These are phyloP conservation scores for Operophtera brumata DNA, from an alignment of 2,888 invertebrate genomes.

Conservation along the genomic window DNA sequence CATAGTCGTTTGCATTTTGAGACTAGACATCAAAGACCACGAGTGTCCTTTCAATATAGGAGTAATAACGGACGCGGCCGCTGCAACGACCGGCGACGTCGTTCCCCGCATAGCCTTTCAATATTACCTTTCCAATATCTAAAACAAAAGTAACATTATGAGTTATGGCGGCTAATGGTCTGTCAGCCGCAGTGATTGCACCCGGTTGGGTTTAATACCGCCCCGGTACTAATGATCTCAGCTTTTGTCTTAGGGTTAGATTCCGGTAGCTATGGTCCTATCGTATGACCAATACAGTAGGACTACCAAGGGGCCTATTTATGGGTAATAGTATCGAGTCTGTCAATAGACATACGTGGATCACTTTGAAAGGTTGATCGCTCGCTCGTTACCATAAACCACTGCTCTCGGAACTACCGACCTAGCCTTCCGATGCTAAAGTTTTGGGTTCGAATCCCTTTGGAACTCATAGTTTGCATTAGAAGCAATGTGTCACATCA, in stretches of 20 bases:
- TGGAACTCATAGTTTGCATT: no score
- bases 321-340: no score
- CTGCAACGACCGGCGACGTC: neutral
- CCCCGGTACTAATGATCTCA: conserved; percentile 7
- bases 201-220: neutral
- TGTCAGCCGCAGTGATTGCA: conserved; percentile 23
- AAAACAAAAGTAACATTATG: conserved; percentile 8
- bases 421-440: no score
- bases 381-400: no score
- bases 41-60: neutral
- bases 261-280: neutral
- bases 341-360: no score
- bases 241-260: conserved; percentile 1
- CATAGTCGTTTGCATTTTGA: neutral
- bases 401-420: no score
- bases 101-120: neutral
- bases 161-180: conserved; percentile 13
- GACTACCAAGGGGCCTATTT: no score
- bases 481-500: no score
- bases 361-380: no score
- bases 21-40: neutral
- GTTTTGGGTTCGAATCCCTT: no score
- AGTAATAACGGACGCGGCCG: neutral
- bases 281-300: no score
- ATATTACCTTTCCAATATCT: conserved; percentile 4